phyloP scores from a whole-genome alignment of 2,113 vertebrate genomes.

The Halcyon malimbica region DNA sequence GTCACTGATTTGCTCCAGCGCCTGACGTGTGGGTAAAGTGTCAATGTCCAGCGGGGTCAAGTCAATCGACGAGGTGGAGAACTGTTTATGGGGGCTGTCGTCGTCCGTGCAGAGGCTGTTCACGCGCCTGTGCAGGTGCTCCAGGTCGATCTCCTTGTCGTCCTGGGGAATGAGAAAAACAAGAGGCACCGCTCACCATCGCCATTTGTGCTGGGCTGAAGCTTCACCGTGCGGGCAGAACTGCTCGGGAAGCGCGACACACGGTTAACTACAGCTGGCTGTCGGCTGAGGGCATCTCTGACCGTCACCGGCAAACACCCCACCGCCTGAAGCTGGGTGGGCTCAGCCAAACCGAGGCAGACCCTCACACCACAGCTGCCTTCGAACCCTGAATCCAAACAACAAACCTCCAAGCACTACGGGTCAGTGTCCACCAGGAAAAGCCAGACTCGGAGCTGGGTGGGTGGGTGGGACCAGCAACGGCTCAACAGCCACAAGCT shows the following conservation, averaged over 20 bases:
- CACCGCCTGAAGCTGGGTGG: background rate
- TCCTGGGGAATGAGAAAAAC: slow-evolving; percentile 85
- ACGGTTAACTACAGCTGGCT: slow-evolving; percentile 51
- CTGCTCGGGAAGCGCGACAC: slow-evolving; percentile 45
- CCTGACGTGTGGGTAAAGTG: slow-evolving; percentile 95
- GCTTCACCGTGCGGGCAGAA: slow-evolving; percentile 32
- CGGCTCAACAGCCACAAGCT: background rate
- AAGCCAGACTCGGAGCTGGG: background rate
- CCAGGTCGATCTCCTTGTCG: slow-evolving; percentile 99
- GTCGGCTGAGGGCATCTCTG: slow-evolving; percentile 2
- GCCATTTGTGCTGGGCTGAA: slow-evolving; percentile 17
- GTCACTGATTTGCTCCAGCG: slow-evolving; percentile 98
- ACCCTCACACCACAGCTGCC: background rate
- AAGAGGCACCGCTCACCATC: slow-evolving; percentile 72
- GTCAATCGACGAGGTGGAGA: slow-evolving; percentile 98
- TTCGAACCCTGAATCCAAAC: background rate
- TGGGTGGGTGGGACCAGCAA: slow-evolving; percentile 12
- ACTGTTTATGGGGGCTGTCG: slow-evolving; percentile 99
- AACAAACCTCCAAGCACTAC: background rate
- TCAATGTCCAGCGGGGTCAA: slow-evolving; percentile 98
- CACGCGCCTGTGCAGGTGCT: slow-evolving; percentile 97
- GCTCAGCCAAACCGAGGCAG: background rate
- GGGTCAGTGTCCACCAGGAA: background rate
- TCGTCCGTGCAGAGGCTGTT: slow-evolving; percentile 99
- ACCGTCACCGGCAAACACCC: background rate